phyloP scores from a whole-genome alignment of 2,888 invertebrate genomes.

The Sthenelais limicola region DNA sequence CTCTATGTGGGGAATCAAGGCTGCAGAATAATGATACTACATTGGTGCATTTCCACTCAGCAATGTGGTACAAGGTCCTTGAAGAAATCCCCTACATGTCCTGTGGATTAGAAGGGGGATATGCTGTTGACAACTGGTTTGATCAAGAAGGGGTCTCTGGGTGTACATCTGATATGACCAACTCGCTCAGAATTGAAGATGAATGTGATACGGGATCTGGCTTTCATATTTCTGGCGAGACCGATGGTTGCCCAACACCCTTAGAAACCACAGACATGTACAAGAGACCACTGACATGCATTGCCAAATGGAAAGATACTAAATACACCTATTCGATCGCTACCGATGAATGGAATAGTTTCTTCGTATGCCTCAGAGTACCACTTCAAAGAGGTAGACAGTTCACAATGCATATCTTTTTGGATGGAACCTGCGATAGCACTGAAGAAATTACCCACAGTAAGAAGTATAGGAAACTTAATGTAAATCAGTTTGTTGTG shows the following conservation, averaged over 20 bases:
- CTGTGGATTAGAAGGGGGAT: conserved; percentile 12
- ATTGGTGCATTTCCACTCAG: conserved; percentile 5
- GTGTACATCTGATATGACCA: not conserved
- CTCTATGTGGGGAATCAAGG: not conserved
- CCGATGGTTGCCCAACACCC: conserved; percentile 6
- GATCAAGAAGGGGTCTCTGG: not conserved
- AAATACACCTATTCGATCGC: conserved; percentile 8
- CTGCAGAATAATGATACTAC: conserved; percentile 15
- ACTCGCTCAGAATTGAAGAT: conserved; percentile 18
- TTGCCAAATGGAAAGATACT: not conserved
- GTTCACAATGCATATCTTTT: conserved; percentile 13
- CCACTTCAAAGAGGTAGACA: not conserved
- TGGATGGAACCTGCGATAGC: conserved; percentile 24
- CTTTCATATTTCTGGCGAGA: conserved; percentile 1
- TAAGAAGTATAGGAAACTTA: not conserved
- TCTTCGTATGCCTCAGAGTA: conserved; percentile 20
- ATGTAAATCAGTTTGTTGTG: not conserved
- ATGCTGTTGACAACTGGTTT: not conserved
- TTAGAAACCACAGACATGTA: not conserved
- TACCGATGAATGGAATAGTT: conserved; percentile 33
- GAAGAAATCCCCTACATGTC: conserved; percentile 14
- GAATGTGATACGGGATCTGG: conserved; percentile 23
- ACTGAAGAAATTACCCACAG: not conserved
- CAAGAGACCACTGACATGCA: conserved; percentile 9
- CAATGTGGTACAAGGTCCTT: conserved; percentile 8